A percentile compares a stretch with the other conserved stretches of the same genome.
phyloP scores from a whole-genome alignment of 2,797 vertebrate genomes.

The Tapera naevia region DNA sequence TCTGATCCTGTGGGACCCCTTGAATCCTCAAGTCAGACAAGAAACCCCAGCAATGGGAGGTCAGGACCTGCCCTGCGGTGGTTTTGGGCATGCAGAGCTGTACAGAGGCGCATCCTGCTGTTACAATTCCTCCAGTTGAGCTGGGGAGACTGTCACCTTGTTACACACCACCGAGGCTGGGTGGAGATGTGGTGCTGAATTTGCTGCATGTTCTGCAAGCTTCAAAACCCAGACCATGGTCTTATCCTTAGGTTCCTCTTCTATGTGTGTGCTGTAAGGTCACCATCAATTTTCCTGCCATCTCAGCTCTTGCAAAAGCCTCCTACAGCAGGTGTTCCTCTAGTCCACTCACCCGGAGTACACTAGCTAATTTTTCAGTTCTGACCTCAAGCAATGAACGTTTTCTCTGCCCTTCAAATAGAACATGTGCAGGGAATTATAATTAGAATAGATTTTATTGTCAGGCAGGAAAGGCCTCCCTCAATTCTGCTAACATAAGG shows the following conservation, averaged over 20 bases:
- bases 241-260: not conserved
- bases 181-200: not conserved
- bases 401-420: not conserved
- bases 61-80: not conserved
- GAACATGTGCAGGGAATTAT: not conserved
- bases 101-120: not conserved
- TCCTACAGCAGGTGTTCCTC: not conserved
- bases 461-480: not conserved
- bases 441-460: constrained; percentile 37
- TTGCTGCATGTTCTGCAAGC: not conserved
- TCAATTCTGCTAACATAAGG: fast-evolving
- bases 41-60: fast-evolving
- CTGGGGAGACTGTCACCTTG: not conserved
- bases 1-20: not conserved
- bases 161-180: fast-evolving
- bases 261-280: not conserved
- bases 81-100: not conserved
- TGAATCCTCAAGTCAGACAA: fast-evolving
- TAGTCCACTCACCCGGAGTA: fast-evolving
- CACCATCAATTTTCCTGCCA: not conserved
- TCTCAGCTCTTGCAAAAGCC: not conserved
- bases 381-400: not conserved
- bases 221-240: fast-evolving
- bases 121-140: fast-evolving
- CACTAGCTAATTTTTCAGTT: not conserved